Evolutionary conservation across 2,888 invertebrate species (phyloP).

Genomic region (Lutraria lutraria): DNA sequence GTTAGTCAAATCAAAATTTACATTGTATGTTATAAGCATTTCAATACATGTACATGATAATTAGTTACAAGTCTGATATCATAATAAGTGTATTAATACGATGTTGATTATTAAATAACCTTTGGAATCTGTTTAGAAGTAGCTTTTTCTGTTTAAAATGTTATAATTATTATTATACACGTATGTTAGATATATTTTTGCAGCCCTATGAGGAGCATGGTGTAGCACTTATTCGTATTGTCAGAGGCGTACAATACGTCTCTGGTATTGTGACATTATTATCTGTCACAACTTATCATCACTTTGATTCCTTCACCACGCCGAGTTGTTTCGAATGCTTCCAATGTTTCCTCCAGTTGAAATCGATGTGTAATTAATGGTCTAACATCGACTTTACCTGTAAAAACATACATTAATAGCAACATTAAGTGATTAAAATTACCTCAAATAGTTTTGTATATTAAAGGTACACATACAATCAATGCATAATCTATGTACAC

Average conservation of each 20-base stretch:
- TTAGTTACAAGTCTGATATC: too few relatives aligned
- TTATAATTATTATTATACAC: neutral
- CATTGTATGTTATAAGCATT: too few relatives aligned
- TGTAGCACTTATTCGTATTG: too few relatives aligned
- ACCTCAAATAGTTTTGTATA: neutral
- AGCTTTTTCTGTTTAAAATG: too few relatives aligned
- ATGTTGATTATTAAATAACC: too few relatives aligned
- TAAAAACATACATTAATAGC: neutral
- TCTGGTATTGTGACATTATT: neutral
- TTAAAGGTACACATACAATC: neutral
- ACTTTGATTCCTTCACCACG: conserved; percentile 92
- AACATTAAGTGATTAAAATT: neutral
- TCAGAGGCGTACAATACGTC: too few relatives aligned
- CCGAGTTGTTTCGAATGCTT: conserved; percentile 94
- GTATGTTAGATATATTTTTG: neutral
- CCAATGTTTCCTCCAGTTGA: conserved; percentile 88
- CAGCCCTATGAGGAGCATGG: too few relatives aligned
- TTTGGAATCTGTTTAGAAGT: too few relatives aligned
- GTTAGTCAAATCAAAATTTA: too few relatives aligned
- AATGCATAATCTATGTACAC: too few relatives aligned
- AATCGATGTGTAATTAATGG: conserved; percentile 84
- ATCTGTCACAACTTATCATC: conserved; percentile 77
- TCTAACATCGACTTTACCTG: conserved; percentile 31
- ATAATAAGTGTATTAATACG: too few relatives aligned
- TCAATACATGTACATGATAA: too few relatives aligned